These are phyloP conservation scores for Spinus pinus DNA, from an alignment of 2,797 vertebrate species.

Conservation along the genomic window DNA sequence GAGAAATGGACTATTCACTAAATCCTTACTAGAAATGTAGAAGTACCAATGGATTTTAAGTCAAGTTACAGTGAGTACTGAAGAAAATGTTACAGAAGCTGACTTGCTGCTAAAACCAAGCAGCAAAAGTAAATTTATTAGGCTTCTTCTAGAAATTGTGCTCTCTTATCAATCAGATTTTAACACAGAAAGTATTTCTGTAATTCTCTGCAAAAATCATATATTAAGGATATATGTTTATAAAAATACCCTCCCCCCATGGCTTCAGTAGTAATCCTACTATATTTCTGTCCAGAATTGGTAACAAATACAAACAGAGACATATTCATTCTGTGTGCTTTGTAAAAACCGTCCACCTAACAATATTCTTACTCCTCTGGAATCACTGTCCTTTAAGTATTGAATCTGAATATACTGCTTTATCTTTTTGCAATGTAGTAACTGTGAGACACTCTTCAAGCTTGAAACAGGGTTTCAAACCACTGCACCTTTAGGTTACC, in stretches of 20 bases:
- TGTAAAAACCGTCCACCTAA: neutral
- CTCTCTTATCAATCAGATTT: neutral
- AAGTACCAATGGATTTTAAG: neutral
- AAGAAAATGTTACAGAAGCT: neutral
- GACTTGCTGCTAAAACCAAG: neutral
- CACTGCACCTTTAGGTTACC: neutral
- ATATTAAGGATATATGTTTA: neutral
- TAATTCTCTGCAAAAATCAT: neutral
- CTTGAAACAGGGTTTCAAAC: neutral
- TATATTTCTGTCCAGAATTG: neutral
- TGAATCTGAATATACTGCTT: neutral
- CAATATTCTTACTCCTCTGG: neutral
- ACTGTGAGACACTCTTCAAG: neutral
- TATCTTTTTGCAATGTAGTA: neutral
- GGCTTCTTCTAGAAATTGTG: neutral
- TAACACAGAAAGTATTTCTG: neutral
- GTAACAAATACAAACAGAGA: neutral
- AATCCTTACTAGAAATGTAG: neutral
- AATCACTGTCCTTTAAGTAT: neutral
- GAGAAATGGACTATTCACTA: neutral
- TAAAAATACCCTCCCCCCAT: neutral
- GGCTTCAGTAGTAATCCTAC: neutral
- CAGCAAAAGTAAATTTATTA: neutral
- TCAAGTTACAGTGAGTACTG: neutral
- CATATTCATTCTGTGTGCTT: neutral